A percentile compares a stretch with the other conserved stretches of the same genome.
These are phyloP conservation scores for Poecilobothrus nobilitatus DNA, from an alignment of 2,888 invertebrate genomes.

Conservation along the genomic window DNA sequence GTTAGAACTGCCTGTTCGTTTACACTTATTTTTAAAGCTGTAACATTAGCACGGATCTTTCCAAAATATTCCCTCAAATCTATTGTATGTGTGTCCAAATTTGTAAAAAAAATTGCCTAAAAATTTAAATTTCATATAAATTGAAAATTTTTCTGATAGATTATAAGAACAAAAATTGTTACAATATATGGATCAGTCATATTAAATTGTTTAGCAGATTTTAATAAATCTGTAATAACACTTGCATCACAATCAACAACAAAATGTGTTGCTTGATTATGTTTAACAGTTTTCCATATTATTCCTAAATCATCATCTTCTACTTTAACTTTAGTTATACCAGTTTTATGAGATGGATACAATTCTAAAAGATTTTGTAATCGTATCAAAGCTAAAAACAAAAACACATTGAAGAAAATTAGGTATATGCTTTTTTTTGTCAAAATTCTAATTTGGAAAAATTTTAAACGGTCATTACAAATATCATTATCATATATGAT, in stretches of 20 bases:
- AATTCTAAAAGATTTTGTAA: slow-evolving; percentile 70
- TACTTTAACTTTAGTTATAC: slow-evolving; percentile 58
- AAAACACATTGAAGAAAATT: not conserved
- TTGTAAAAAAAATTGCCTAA: slow-evolving; percentile 45
- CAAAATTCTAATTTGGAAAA: too few species aligned
- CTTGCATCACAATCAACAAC: slow-evolving; percentile 67
- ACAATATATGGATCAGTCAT: slow-evolving; percentile 37
- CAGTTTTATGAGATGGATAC: slow-evolving; percentile 56
- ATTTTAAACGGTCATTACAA: too few species aligned
- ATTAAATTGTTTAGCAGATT: slow-evolving; percentile 35
- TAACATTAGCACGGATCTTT: slow-evolving; percentile 37
- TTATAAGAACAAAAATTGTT: slow-evolving; percentile 11
- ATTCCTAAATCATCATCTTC: slow-evolving; percentile 38
- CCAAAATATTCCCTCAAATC: slow-evolving; percentile 44
- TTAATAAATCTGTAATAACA: slow-evolving; percentile 54
- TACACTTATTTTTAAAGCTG: slow-evolving; percentile 24
- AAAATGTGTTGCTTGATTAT: slow-evolving; percentile 59
- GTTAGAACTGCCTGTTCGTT: not conserved
- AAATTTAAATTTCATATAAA: not conserved
- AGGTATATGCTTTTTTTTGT: not conserved
- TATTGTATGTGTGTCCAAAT: slow-evolving; percentile 44
- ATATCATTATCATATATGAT: slow-evolving; percentile 77
- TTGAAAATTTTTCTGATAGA: too few species aligned
- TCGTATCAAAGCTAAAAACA: slow-evolving; percentile 59
- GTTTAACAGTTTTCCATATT: slow-evolving; percentile 50